These are phyloP conservation scores for Chalcosyrphus nemorum DNA, from an alignment of 2,888 invertebrate species.

Conservation along the genomic window DNA sequence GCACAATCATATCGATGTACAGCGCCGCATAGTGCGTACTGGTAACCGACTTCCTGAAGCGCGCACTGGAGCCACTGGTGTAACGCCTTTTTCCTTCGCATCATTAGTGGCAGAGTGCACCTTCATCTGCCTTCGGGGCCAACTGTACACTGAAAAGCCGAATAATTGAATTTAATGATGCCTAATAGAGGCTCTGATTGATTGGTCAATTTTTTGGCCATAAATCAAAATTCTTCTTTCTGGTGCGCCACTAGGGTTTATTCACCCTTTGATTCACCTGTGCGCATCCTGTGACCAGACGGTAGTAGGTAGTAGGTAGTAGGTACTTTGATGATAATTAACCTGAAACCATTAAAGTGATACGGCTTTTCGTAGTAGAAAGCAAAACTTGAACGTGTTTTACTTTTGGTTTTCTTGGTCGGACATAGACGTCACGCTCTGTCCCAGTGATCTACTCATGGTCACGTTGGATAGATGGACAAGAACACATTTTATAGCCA, in stretches of 20 bases:
- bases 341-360: conserved; percentile 15
- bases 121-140: background rate
- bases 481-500: background rate
- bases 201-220: conserved; percentile 71
- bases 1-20: conserved; percentile 26
- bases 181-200: conserved; percentile 73
- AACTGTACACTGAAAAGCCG: background rate
- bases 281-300: background rate
- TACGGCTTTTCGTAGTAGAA: conserved; percentile 40
- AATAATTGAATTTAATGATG: conserved; percentile 74
- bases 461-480: conserved; percentile 13
- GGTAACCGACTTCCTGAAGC: conserved; percentile 66
- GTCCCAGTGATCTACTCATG: conserved; percentile 69
- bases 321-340: conserved; percentile 1
- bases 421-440: conserved; percentile 20
- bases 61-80: conserved; percentile 37
- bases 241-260: conserved; percentile 35
- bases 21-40: conserved; percentile 21
- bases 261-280: conserved; percentile 37
- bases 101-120: conserved; percentile 53
- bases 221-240: conserved; percentile 45
- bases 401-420: conserved; percentile 50
- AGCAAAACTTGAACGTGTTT: conserved; percentile 61
- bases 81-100: conserved; percentile 28
- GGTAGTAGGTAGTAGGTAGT: too few species aligned